Conservation (phyloP, 2,797 vertebrate species). For the Arremon aurantiirostris region DNA sequence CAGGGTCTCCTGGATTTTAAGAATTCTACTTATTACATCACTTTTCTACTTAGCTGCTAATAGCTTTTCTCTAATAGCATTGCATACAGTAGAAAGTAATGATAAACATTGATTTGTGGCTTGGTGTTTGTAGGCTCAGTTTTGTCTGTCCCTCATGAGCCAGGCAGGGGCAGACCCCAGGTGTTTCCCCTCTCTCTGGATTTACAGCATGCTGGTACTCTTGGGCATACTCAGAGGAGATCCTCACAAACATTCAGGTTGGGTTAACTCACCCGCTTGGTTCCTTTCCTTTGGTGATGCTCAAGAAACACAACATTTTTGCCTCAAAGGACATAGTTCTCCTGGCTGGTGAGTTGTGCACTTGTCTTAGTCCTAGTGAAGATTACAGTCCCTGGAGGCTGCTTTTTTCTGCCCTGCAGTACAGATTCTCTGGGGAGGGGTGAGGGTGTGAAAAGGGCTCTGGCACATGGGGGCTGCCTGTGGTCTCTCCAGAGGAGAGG, state of each 20-base stretch:
- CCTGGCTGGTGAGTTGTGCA: neutral
- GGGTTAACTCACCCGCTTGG: neutral
- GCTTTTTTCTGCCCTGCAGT: neutral
- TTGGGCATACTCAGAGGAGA: accelerated
- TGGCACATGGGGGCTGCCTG: neutral
- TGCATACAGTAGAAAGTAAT: neutral
- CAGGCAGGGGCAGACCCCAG: neutral
- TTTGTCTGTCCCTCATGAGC: neutral
- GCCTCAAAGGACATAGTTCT: neutral
- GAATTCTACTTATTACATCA: neutral
- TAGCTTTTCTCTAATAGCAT: neutral
- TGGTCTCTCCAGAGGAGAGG: neutral
- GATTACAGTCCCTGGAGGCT: neutral
- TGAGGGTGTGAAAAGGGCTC: neutral
- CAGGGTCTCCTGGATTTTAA: neutral
- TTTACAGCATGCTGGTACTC: neutral
- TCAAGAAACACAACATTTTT: neutral
- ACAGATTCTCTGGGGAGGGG: neutral
- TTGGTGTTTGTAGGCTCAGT: neutral
- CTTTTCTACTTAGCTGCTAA: neutral
- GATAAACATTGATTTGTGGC: neutral
- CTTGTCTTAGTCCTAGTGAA: accelerated
- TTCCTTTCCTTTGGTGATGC: neutral
- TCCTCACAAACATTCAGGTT: neutral
- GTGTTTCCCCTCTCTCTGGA: neutral